Evolutionary conservation across 2,888 invertebrate genomes (phyloP), one percentile per base, ranked within the genome.

Genomic region (Yponomeuta plumbellus): DNA sequence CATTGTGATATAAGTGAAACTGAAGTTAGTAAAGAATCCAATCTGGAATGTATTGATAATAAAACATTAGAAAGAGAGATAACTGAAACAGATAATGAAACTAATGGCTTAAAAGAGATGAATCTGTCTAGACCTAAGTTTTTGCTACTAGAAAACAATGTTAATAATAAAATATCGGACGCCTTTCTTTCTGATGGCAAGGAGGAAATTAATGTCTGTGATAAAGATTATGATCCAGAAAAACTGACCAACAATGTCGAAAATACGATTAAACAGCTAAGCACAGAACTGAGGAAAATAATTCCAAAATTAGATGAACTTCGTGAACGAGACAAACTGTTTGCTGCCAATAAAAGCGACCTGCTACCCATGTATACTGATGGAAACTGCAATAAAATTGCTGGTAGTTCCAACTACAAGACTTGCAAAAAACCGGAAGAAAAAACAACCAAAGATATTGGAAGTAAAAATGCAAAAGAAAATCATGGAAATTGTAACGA

Each of bases 121-220:
- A 84, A 80, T 80, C 72, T 86, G 69, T 85, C 80, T 74, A 86
- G 89, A 78, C 91, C 91, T 81, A 88, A 87, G 61, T 91, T 91
- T 84, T 81, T 91, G 74, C 76, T 83, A 67, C 76, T 91, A 76
- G 86, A 88, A 71, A 85, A 80, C 76, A 83, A 80, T 70, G 74
- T 76, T 17, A 85, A 85, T 69, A 79, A 77, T 70, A 92, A 92
- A 77, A 91, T 93, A 75, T 80, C 86, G 34, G 94, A 94, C 73
- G 93, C 94, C 1, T 91, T 92, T 74, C 79, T 94, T 65, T 93
- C 93, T 6, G 92, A 91, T 70, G 92, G 92, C 23, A 92, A 92
- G 72, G 94, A 93, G 71, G 91, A 91, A 77, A 88, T 93, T 67
- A 85, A 81, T 73, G 75, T 89, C 69, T 77, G 78, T 66, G 77